A percentile compares a stretch with the other conserved stretches of the same genome.
Conservation (phyloP, 2,888 invertebrate genomes). For the Cinara cedri region DNA sequence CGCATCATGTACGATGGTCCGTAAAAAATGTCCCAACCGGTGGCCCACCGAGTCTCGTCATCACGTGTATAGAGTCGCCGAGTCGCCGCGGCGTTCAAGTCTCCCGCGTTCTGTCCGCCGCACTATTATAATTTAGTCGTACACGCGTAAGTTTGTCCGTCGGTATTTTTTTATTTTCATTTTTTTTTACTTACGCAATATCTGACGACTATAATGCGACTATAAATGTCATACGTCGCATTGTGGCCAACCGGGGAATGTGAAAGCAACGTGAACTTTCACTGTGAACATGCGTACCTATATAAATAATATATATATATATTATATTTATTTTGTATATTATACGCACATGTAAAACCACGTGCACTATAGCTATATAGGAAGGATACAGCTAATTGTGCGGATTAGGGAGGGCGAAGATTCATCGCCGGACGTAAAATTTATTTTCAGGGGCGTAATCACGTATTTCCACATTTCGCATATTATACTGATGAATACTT, state of each 20-base stretch:
- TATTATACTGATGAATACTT: no score
- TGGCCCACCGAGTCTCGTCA: not conserved
- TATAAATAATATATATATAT: not conserved
- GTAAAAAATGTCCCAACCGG: not conserved
- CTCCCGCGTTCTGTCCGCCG: not conserved
- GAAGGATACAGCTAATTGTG: conserved; percentile 1
- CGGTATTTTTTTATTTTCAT: conserved; percentile 1
- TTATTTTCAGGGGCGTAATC: no score
- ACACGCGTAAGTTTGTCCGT: not conserved
- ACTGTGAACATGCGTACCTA: conserved; percentile 5
- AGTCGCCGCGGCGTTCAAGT: conserved; percentile 6
- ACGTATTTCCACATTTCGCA: no score
- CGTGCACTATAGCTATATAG: not conserved
- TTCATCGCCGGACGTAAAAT: no score
- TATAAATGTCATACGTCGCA: conserved; percentile 32
- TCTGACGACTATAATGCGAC: not conserved
- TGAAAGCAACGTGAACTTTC: conserved; percentile 55
- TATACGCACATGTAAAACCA: not conserved
- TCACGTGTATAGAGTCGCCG: not conserved
- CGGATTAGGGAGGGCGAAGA: no score
- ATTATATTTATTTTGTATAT: not conserved
- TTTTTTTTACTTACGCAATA: conserved; percentile 34
- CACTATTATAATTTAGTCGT: not conserved
- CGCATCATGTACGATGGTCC: no score
- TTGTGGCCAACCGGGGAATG: conserved; percentile 46